A percentile compares a stretch with the other conserved stretches of the same genome.
Evolutionary conservation across 2,113 vertebrate species (phyloP).

Genomic region (Atlantisia rogersi): DNA sequence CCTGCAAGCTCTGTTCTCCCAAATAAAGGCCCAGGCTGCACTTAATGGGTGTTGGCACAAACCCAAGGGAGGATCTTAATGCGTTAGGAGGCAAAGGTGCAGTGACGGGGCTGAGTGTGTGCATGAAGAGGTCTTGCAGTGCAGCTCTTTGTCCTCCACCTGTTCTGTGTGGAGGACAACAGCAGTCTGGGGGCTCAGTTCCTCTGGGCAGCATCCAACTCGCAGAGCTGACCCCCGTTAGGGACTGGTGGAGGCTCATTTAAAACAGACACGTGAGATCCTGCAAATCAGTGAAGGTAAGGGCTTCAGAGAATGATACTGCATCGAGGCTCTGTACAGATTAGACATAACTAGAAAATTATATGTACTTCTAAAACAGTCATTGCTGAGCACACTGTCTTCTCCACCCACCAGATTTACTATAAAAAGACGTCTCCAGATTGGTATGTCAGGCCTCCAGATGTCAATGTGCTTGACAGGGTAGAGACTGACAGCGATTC

Average conservation of each 20-base stretch:
- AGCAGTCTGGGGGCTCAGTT: neutral
- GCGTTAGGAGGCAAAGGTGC: neutral
- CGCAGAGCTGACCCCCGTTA: neutral
- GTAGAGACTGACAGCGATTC: slow-evolving; percentile 62
- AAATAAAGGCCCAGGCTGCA: neutral
- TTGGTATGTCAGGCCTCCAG: slow-evolving; percentile 78
- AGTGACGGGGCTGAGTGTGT: neutral
- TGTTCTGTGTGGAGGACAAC: neutral
- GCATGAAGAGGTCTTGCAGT: neutral
- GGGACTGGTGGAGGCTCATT: neutral
- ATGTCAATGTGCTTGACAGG: slow-evolving; percentile 70
- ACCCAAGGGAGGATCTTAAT: neutral
- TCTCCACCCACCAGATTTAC: slow-evolving; percentile 72
- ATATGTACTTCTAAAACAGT: slow-evolving; percentile 73
- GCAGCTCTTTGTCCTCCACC: neutral
- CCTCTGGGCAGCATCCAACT: neutral
- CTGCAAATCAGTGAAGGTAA: slow-evolving; percentile 13
- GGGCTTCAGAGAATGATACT: slow-evolving; percentile 35
- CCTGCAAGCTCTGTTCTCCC: neutral
- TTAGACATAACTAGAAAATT: slow-evolving; percentile 72
- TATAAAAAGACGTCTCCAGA: slow-evolving; percentile 83
- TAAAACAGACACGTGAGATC: neutral
- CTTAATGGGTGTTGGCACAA: neutral
- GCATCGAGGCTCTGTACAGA: slow-evolving; percentile 59
- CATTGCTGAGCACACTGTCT: slow-evolving; percentile 68